These are phyloP conservation scores for Distichodus sexfasciatus DNA, from an alignment of 2,797 vertebrate genomes.

Conservation along the genomic window DNA sequence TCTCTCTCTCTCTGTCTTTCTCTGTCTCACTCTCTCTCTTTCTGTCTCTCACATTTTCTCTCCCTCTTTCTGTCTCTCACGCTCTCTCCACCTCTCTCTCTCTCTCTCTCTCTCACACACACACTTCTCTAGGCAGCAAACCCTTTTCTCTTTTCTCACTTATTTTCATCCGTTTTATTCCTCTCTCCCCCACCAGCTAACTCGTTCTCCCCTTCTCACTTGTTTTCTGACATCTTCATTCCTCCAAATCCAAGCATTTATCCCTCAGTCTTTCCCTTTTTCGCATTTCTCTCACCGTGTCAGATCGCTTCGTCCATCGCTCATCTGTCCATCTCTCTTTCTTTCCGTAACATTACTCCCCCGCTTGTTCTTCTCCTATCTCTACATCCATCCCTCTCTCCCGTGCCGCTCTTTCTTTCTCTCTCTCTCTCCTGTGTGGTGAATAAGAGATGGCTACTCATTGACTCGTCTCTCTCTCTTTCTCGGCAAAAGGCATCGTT, in stretches of 20 bases:
- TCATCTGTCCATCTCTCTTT: not conserved
- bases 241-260: too few relatives aligned
- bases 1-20: not conserved
- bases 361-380: slow-evolving; percentile 4
- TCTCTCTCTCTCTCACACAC: not conserved
- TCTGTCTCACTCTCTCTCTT: not conserved
- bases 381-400: slow-evolving; percentile 19
- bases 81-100: slow-evolving; percentile 18
- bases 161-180: slow-evolving; percentile 23
- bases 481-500: slow-evolving; percentile 60
- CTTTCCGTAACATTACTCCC: not conserved
- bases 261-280: not conserved
- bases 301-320: not conserved
- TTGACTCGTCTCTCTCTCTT: slow-evolving; percentile 43
- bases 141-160: too few relatives aligned
- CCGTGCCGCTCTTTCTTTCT: slow-evolving; percentile 15
- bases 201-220: slow-evolving; percentile 49
- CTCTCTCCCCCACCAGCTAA: slow-evolving; percentile 52
- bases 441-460: slow-evolving; percentile 45
- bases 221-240: slow-evolving; percentile 48
- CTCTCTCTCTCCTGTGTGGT: slow-evolving; percentile 52
- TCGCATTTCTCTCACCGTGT: not conserved
- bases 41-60: slow-evolving; percentile 1
- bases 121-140: not conserved
- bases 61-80: slow-evolving; percentile 12